Conservation (phyloP, 37 sponge, comb jelly and placozoan species). For the Chondrosia reniformis region DNA sequence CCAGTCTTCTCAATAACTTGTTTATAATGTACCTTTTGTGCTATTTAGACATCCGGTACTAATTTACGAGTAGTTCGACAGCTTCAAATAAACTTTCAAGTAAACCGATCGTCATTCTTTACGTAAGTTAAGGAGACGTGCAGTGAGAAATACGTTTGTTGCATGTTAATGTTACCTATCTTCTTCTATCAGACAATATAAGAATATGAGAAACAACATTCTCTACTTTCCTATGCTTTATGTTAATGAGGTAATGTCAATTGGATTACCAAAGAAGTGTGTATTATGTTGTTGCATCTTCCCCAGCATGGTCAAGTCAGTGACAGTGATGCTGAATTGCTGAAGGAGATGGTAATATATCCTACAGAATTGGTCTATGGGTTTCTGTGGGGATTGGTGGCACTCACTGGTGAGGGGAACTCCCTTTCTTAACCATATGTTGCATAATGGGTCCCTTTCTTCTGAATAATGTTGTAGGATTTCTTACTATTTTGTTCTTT, state of each 20-base stretch:
- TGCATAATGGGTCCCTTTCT: too few relatives aligned
- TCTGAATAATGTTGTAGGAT: too few relatives aligned
- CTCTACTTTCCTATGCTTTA: conserved; percentile 63
- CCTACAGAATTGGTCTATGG: background rate
- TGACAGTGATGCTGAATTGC: conserved; percentile 18
- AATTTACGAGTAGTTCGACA: conserved; percentile 30
- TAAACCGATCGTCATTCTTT: conserved; percentile 25
- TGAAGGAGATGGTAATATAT: conserved; percentile 35
- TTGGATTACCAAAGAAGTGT: background rate
- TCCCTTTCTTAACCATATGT: too few relatives aligned
- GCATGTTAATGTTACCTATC: background rate
- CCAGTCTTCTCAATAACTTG: background rate
- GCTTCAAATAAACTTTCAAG: conserved; percentile 62
- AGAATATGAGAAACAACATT: conserved; percentile 17
- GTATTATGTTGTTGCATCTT: background rate
- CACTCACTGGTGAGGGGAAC: conserved; percentile 24
- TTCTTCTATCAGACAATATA: background rate
- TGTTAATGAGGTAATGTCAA: conserved; percentile 51
- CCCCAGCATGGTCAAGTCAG: conserved; percentile 52
- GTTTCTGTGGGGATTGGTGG: background rate
- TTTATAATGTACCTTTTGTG: background rate
- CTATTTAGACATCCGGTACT: conserved; percentile 43
- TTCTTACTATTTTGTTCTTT: too few relatives aligned
- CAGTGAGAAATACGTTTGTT: background rate
- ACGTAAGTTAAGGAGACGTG: conserved; percentile 3